These are phyloP conservation scores for Ectobius pallidus DNA, from an alignment of 2,888 invertebrate genomes.

Conservation along the genomic window DNA sequence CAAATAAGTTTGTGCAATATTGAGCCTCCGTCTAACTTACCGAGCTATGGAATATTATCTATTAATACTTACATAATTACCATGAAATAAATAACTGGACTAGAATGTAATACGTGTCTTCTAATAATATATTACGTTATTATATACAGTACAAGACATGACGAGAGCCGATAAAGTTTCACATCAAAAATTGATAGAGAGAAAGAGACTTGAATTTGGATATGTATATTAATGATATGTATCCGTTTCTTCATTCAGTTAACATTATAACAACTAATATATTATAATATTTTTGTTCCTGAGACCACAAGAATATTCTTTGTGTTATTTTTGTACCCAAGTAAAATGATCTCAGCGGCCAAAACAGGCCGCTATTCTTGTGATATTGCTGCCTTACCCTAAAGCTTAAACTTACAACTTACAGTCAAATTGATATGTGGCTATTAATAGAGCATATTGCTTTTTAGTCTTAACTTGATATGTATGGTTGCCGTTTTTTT, in stretches of 20 bases:
- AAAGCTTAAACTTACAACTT: constrained; percentile 22
- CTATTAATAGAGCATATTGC: constrained; percentile 37
- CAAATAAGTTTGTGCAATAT: too few relatives aligned
- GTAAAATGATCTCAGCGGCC: constrained; percentile 23
- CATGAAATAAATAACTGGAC: constrained; percentile 22
- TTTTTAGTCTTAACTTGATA: constrained; percentile 43
- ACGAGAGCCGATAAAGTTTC: constrained; percentile 28
- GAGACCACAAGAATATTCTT: constrained; percentile 32
- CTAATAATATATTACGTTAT: constrained; percentile 1
- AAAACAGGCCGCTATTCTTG: constrained; percentile 7
- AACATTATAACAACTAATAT: constrained; percentile 23
- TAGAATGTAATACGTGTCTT: constrained; percentile 11
- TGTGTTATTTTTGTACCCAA: constrained; percentile 28
- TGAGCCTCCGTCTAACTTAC: constrained; percentile 16
- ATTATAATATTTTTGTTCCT: constrained; percentile 29
- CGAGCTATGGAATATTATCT: background rate
- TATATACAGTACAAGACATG: constrained; percentile 20
- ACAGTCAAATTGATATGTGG: constrained; percentile 16
- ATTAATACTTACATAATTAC: background rate
- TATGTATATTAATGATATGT: constrained; percentile 23
- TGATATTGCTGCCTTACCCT: constrained; percentile 5
- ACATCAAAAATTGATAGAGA: constrained; percentile 34
- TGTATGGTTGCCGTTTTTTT: constrained; percentile 39
- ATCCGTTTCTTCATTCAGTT: constrained; percentile 6
- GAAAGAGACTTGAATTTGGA: constrained; percentile 22